phyloP scores from a whole-genome alignment of 1,140 invertebrate species.

The Drosophila nasuta region DNA sequence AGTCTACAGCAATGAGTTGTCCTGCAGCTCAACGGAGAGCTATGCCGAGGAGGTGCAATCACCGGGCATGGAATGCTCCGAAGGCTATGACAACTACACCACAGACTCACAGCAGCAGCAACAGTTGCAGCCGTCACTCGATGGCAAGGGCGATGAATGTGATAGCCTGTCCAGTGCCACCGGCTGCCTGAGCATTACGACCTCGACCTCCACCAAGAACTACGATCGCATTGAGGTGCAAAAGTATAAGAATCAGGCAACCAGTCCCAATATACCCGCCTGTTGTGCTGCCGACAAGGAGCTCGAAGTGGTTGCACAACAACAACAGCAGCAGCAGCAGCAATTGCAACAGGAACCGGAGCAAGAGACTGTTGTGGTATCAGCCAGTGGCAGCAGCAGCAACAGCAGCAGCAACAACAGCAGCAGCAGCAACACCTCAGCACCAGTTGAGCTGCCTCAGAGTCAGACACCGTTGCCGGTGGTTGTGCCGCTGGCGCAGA shows the following conservation, averaged over 20 bases:
- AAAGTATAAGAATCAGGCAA: slow-evolving; percentile 84
- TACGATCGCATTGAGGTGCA: slow-evolving; percentile 84
- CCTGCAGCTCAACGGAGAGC: slow-evolving; percentile 73
- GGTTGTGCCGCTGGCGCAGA: slow-evolving; percentile 24
- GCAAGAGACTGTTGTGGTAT: slow-evolving; percentile 33
- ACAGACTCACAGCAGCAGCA: slow-evolving; percentile 31
- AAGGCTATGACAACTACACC: slow-evolving; percentile 61
- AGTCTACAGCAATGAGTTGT: slow-evolving; percentile 60
- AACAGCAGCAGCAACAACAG: slow-evolving; percentile 20
- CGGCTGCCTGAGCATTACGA: slow-evolving; percentile 79
- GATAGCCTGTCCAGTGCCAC: slow-evolving; percentile 77
- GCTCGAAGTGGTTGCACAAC: slow-evolving; percentile 38
- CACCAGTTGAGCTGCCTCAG: slow-evolving; percentile 45
- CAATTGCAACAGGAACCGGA: slow-evolving; percentile 38
- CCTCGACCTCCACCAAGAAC: slow-evolving; percentile 79
- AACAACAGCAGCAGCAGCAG: slow-evolving; percentile 30
- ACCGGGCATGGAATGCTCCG: slow-evolving; percentile 65
- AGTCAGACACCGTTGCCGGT: slow-evolving; percentile 64
- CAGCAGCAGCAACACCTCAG: slow-evolving; percentile 21
- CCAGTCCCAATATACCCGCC: slow-evolving; percentile 83
- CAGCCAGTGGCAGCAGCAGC: slow-evolving; percentile 19
- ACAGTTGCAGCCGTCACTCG: slow-evolving; percentile 29
- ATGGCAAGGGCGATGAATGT: slow-evolving; percentile 67
- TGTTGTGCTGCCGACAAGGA: slow-evolving; percentile 67
- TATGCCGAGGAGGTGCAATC: slow-evolving; percentile 71